phyloP scores from a whole-genome alignment of 2,888 invertebrate genomes.

The Drosophila demipolita region DNA sequence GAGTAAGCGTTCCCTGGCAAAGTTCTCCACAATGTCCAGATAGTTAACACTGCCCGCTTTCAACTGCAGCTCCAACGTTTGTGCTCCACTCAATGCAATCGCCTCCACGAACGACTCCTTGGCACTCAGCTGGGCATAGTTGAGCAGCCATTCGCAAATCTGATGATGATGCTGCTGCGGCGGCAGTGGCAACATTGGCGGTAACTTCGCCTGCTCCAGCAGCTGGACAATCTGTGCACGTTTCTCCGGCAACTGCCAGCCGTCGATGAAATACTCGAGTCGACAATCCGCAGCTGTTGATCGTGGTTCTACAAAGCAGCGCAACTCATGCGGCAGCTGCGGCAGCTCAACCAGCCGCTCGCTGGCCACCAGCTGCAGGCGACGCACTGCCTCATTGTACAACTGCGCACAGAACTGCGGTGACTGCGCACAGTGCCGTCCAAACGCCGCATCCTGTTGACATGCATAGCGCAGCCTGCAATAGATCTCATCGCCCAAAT shows the following conservation, averaged over 20 bases:
- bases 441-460: constrained; percentile 76
- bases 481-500: constrained; percentile 88
- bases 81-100: constrained; percentile 74
- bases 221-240: constrained; percentile 86
- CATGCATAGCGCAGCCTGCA: constrained; percentile 85
- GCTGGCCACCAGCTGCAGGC: constrained; percentile 87
- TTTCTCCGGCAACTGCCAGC: constrained; percentile 86
- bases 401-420: constrained; percentile 87
- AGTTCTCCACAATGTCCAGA: constrained; percentile 73
- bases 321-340: constrained; percentile 89
- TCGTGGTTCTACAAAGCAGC: constrained; percentile 85
- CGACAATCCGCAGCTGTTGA: constrained; percentile 83
- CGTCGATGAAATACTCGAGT: constrained; percentile 89
- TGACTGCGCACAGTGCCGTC: constrained; percentile 78
- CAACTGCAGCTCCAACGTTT: constrained; percentile 55
- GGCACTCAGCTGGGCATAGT: constrained; percentile 62
- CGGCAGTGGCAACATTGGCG: constrained; percentile 47
- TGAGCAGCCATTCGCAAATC: constrained; percentile 70
- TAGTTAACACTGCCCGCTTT: constrained; percentile 63
- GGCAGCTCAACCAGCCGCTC: constrained; percentile 87
- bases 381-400: constrained; percentile 89
- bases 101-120: constrained; percentile 62
- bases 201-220: constrained; percentile 87
- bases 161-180: constrained; percentile 6
- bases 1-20: constrained; percentile 68